Evolutionary conservation across 2,888 invertebrate genomes (phyloP), one percentile per base, ranked within the genome.

Genomic region (Diploptera punctata): DNA sequence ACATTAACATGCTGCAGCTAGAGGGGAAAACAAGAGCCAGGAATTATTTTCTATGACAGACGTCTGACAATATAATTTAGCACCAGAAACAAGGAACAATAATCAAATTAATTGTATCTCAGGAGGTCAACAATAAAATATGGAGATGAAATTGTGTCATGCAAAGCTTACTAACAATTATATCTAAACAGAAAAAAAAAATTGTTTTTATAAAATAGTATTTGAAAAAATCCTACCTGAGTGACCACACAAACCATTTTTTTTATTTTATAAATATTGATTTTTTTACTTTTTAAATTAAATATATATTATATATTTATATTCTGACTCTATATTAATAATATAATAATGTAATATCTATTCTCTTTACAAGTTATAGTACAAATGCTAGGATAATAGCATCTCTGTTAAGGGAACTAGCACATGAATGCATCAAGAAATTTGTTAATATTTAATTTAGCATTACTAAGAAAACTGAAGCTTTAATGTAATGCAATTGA

Each of bases 271-370:
- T 68, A 65, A 68, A 68, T 68, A 54, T 52, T 68, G 60, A 71
- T 43, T 54, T 65, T n/a, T n/a, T 73, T 62, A 43, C 43, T 71
- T 71, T 62, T 74, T 74, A 68, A 74, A 74, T 71, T 71, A 68
- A 74, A 74, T 74, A 74, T 74, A 74, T 74, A n/a, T n/a, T n/a
- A n/a, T n/a, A n/a, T 71, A 71, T 68, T 71, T 74, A 74, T 71
- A 71, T 61, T 74, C 67, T 73, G 52, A 60, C 61, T 71, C 68
- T 74, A 71, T 71, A 62, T 70, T 70, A 52, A 65, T 70, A 70
- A 54, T 68, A 67, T 68, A 68, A 70, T 70, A 70, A 70, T 70
- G 61, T 70, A 70, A 70, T 62, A 61, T 62, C 61, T 70, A 62
- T 31, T 70, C 70, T 70, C 70, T 70, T 70, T 70, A 70, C 70